These are phyloP conservation scores for Hydrotaea cyrtoneurina DNA, from an alignment of 2,888 invertebrate genomes.

Conservation along the genomic window DNA sequence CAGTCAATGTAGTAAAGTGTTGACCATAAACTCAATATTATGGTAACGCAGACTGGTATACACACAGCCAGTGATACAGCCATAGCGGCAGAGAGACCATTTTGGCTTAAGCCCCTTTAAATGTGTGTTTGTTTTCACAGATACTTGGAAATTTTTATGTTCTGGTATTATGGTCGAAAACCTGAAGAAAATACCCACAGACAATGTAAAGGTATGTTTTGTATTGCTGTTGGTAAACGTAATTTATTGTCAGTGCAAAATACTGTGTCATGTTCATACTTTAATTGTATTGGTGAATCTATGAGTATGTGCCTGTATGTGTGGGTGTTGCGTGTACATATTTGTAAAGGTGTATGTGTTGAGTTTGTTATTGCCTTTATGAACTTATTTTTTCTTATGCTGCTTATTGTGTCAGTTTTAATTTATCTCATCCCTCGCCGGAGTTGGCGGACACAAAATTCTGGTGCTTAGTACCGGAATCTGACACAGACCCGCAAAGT, in stretches of 20 bases:
- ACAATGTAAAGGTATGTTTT: no score
- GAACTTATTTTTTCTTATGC: not conserved
- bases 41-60: conserved; percentile 19
- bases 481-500: not conserved
- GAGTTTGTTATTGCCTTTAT: not conserved
- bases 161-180: conserved; percentile 12
- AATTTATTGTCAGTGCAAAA: conserved; percentile 28
- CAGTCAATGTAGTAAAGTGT: conserved; percentile 54
- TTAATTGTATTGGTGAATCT: not conserved
- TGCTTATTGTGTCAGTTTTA: conserved; percentile 12
- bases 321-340: not conserved
- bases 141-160: not conserved
- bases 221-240: not conserved
- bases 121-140: not conserved
- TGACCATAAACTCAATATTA: conserved; percentile 63
- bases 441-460: not conserved
- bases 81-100: not conserved
- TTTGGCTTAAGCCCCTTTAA: not conserved
- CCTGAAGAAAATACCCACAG: not conserved
- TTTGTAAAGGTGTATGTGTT: not conserved
- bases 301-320: not conserved
- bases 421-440: conserved; percentile 21
- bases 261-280: conserved; percentile 21
- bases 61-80: not conserved
- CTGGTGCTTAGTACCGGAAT: not conserved